Base-by-base conservation (phyloP, 2,888 invertebrate species). In the Spatulosminthurus flaviceps region DNA sequence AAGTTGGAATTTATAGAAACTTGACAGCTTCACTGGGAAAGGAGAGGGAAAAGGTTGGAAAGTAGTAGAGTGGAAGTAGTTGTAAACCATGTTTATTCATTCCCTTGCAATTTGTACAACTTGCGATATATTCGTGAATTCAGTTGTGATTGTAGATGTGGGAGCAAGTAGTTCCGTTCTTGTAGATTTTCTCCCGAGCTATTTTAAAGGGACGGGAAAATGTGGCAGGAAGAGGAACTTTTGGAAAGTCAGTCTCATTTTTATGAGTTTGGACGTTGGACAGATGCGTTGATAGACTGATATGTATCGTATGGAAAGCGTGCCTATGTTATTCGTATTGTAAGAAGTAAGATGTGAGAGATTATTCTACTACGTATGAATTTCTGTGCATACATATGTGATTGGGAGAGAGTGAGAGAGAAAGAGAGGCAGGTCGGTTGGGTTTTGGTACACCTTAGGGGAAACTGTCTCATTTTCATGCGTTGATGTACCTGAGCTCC, bases 401-500 rank as follows among this genome's bases (percentile, higher is more conserved):
- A 9, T 41, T 41, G 66, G 13, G 66, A 22, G 13, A 2, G 24
- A 26, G 26, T 5, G 24, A 22, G 13, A 67, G 42, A 11, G 9
- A 41, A 26, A 43, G 24, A 43, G 41, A 21, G 24, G 24, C 24
- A 72, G 43, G 42, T 43, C 19, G 51, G 51, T 28, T 21, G 26
- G 24, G 24, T 64, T 61, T 72, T 16, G 51, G 43, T 51, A 11
- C 51, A 51, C 51, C 51, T 26, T 43, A 51, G 72, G 51, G 51
- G 72, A 72, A 71, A 74, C 60, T 74, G 73, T 60, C 64, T 74
- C 64, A 75, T 75, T 75, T 75, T 64, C 61, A 75, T 75, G 61
- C 75, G 41, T 74, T 64, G 64, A 75, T 41, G 75, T 75, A 75
- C 75, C 75, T 75, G 75, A 66, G 75, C 61, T 66, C 51, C 72